Base-by-base conservation (phyloP, 2,888 invertebrate species). In the Artemia sinica region DNA sequence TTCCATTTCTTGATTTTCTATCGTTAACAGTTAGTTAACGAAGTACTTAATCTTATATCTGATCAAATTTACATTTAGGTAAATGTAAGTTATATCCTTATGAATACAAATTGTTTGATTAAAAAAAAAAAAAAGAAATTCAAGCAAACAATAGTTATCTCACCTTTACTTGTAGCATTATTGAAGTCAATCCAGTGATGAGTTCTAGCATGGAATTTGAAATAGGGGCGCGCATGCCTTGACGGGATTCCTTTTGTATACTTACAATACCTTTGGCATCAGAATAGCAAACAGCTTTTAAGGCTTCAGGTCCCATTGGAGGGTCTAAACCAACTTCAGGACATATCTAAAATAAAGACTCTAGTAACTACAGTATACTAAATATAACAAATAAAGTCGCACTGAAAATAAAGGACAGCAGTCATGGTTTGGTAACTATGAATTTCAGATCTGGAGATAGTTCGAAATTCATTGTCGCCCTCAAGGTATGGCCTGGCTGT, bases 131-230 rank as follows among this genome's bases (percentile, higher is more conserved):
- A n/a, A 71, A 67, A 12, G 9, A n/a, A n/a, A n/a, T n/a, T n/a
- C 13, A 14, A 48, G 7, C 12, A 51, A 63, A 70, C 51, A 51
- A 12, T 49, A 14, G 14, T 14, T 28, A 48, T 68, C 74, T 74
- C 76, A 84, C 84, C 80, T 88, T 88, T 1, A 92, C 86, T 82
- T 92, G 91, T 67, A 91, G 80, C 85, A 96, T 86, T 50, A 96
- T 82, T 2, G 93, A 91, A 18, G 92, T 89, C 67, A 96, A 81
- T 77, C 90, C 88, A 69, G 89, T 88, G 28, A 96, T 87, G 69
- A 96, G 81, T 72, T 85, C 85, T 71, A 91, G 80, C 75, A 91
- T 82, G 70, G 72, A 69, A 69, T 74, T 65, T 72, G 73, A 70
- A 70, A 69, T 71, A 83, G n/a, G n/a, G 58, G 82, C 82, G 9